A percentile compares a stretch with the other conserved stretches of the same genome.
phyloP scores from a whole-genome alignment of 2,797 vertebrate genomes.

The Cirrhinus molitorella region DNA sequence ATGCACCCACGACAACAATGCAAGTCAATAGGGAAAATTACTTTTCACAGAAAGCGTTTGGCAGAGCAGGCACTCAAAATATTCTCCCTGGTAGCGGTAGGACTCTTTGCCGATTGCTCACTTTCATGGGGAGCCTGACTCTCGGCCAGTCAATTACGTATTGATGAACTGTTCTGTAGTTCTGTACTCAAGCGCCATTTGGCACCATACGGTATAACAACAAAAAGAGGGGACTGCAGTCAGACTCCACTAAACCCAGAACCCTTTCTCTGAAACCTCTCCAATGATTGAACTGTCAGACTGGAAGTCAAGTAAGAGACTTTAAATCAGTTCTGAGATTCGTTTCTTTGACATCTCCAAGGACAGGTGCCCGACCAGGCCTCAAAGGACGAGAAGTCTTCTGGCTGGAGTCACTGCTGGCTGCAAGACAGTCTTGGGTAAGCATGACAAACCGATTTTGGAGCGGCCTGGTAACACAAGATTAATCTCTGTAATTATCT shows the following conservation, averaged over 20 bases:
- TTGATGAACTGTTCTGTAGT: slow-evolving; percentile 75
- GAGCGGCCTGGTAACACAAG: slow-evolving; percentile 74
- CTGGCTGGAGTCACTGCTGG: slow-evolving; percentile 66
- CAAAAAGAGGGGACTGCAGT: slow-evolving; percentile 63
- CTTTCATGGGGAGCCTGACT: slow-evolving; percentile 68
- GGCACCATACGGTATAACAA: slow-evolving; percentile 62
- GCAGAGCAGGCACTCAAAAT: slow-evolving; percentile 41
- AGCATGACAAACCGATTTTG: slow-evolving; percentile 80
- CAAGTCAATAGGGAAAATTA: slow-evolving; percentile 57
- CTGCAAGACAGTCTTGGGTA: slow-evolving; percentile 72
- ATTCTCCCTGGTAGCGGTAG: slow-evolving; percentile 52
- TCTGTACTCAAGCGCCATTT: slow-evolving; percentile 71
- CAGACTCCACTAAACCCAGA: slow-evolving; percentile 65
- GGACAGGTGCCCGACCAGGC: slow-evolving; percentile 66
- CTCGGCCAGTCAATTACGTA: slow-evolving; percentile 74
- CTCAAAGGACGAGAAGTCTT: slow-evolving; percentile 69
- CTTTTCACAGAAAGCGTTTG: slow-evolving; percentile 55
- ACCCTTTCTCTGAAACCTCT: slow-evolving; percentile 68
- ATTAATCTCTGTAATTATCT: slow-evolving; percentile 81
- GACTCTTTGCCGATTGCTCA: slow-evolving; percentile 58
- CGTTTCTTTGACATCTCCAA: slow-evolving; percentile 70
- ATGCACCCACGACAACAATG: slow-evolving; percentile 36
- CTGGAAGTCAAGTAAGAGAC: slow-evolving; percentile 17
- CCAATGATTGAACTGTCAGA: slow-evolving; percentile 59
- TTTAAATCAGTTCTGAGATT: slow-evolving; percentile 44